Conservation (phyloP, 2,113 vertebrate genomes). For the Balaenoptera acutorostrata region DNA sequence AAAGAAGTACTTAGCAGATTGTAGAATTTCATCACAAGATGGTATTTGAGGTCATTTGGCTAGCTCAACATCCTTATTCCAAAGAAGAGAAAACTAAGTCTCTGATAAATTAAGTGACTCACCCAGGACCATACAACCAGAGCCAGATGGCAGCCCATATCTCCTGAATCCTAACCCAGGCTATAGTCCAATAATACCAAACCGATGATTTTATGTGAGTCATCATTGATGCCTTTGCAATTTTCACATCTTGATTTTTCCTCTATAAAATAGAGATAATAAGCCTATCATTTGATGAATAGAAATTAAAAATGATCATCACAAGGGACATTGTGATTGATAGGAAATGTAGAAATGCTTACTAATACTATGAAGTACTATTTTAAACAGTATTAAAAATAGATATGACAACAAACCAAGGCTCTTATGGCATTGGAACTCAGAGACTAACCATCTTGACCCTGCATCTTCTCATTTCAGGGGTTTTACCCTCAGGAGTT, state of each 20-base stretch:
- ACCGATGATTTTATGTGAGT: neutral
- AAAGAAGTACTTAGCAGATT: neutral
- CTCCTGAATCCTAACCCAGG: neutral
- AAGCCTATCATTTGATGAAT: neutral
- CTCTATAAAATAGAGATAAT: neutral
- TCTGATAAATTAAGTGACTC: neutral
- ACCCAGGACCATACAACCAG: neutral
- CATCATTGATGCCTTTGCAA: neutral
- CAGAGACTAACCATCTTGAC: neutral
- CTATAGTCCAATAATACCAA: neutral
- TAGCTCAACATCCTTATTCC: neutral
- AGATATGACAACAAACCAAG: neutral
- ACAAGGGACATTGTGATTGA: neutral
- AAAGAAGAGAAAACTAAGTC: neutral
- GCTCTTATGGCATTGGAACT: neutral
- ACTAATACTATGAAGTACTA: neutral
- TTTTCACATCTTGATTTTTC: conserved; percentile 9
- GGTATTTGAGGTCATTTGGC: neutral
- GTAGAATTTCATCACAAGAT: neutral
- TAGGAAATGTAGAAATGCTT: conserved; percentile 14
- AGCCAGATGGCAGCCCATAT: neutral
- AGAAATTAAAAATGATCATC: conserved; percentile 22
- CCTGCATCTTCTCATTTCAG: conserved; percentile 22
- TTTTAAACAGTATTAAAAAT: conserved; percentile 19
- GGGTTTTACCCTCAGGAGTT: neutral